Base-by-base conservation (phyloP, 2,888 invertebrate genomes). In the Agrotis segetum region DNA sequence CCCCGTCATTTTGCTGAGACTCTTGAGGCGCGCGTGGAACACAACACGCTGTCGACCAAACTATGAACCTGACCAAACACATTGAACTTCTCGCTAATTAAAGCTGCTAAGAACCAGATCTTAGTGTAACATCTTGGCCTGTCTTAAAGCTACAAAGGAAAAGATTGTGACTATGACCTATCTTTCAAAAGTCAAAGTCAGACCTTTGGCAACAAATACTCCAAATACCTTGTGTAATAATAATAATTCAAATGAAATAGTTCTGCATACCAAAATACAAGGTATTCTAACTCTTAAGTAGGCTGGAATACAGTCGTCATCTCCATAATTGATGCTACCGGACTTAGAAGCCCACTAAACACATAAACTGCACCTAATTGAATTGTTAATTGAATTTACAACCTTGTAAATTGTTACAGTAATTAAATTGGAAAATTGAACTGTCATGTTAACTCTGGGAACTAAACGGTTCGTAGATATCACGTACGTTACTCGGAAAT, bases 391-490 rank as follows among this genome's bases (percentile, higher is more conserved):
- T 79, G 19, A 62, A 67, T 76, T 64, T 55, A 61, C 59, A 70
- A 69, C 70, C 76, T 83, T 76, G 67, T 61, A 50, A 52, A 71
- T 72, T 70, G 59, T 63, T 66, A 66, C 24, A 58, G 49, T 74
- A 64, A 82, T 76, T 66, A 71, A 78, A 73, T 50, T 76, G 19
- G 9, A 69, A 77, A 70, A 71, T 71, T 70, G 71, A 73, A 77
- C 67, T 74, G 59, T 74, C 69, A 59, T 74, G 67, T 69, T 62
- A 64, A 76, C 68, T 72, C 29, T n/a, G 21, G 49, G 65, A 66
- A 76, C 34, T 17, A 52, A 71, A 47, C 50, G 24, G 40, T 47
- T 67, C 17, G 14, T 34, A 53, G 46, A 24, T 40, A 64, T 60
- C 21, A 71, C 59, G 56, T 67, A 67, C 59, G 11, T 49, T 52